Percentiles rank a stretch among this genome's conserved stretches.
These are phyloP conservation scores for Iselma pallidipennis DNA, from an alignment of 2,888 invertebrate species.

Conservation along the genomic window DNA sequence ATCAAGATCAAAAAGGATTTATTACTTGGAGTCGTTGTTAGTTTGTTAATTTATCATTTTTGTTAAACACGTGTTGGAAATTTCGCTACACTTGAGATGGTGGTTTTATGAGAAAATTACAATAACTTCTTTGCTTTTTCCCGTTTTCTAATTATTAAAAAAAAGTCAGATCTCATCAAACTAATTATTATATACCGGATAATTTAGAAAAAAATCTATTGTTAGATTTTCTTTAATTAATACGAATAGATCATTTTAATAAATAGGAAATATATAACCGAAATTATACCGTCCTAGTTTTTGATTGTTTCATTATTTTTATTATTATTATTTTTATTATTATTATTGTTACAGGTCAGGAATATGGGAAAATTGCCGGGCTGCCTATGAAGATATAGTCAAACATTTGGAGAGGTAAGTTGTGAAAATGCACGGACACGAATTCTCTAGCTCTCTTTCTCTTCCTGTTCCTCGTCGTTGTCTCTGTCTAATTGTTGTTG, in stretches of 20 bases:
- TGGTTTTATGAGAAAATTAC: not conserved
- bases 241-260: not conserved
- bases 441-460: too few relatives aligned
- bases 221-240: not conserved
- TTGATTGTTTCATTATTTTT: not conserved
- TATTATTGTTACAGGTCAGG: conserved; percentile 69
- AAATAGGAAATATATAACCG: not conserved
- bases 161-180: not conserved
- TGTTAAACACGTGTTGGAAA: not conserved
- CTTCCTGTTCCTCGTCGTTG: not conserved
- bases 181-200: not conserved
- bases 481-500: not conserved
- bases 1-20: not conserved
- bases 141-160: not conserved
- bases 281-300: not conserved
- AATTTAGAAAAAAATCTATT: not conserved
- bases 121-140: not conserved
- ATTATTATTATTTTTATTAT: conserved; percentile 20
- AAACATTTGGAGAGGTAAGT: conserved; percentile 93
- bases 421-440: conserved; percentile 5
- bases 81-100: not conserved
- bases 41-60: not conserved
- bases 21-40: not conserved
- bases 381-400: conserved; percentile 93
- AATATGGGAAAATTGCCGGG: conserved; percentile 94